These are phyloP conservation scores for Opisthograptis luteolata DNA, from an alignment of 2,888 invertebrate genomes.

Conservation along the genomic window DNA sequence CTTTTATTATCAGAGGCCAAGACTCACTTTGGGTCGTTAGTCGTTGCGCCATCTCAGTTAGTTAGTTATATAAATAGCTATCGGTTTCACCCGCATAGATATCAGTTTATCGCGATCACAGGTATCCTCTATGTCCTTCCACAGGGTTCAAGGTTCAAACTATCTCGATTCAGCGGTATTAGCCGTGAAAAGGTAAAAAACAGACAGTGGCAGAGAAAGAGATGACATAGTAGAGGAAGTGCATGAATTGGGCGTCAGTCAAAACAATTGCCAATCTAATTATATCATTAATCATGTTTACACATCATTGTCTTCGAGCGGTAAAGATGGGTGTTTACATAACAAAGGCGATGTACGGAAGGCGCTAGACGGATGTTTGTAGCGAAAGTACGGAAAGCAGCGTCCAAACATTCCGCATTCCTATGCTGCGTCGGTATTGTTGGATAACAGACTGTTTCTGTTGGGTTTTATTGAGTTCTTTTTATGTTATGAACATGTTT, in stretches of 20 bases:
- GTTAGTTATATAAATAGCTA: too few relatives aligned
- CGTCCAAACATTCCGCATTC: conserved; percentile 77
- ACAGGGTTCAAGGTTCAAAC: not conserved
- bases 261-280: conserved; percentile 44
- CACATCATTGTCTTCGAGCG: conserved; percentile 47
- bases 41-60: too few relatives aligned
- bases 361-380: conserved; percentile 65
- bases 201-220: too few relatives aligned
- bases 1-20: too few relatives aligned
- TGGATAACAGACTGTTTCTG: conserved; percentile 32
- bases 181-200: too few relatives aligned
- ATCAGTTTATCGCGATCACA: too few relatives aligned
- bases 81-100: too few relatives aligned
- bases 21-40: too few relatives aligned
- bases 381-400: conserved; percentile 79
- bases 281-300: conserved; percentile 48
- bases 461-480: conserved; percentile 29
- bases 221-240: conserved; percentile 17
- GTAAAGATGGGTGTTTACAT: conserved; percentile 62
- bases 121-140: too few relatives aligned
- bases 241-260: conserved; percentile 38
- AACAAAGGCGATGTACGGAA: conserved; percentile 59
- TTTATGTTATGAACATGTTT: conserved; percentile 11
- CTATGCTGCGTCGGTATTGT: conserved; percentile 37
- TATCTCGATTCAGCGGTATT: too few relatives aligned